phyloP scores from a whole-genome alignment of 2,113 vertebrate species.

The Serilophus lunatus region DNA sequence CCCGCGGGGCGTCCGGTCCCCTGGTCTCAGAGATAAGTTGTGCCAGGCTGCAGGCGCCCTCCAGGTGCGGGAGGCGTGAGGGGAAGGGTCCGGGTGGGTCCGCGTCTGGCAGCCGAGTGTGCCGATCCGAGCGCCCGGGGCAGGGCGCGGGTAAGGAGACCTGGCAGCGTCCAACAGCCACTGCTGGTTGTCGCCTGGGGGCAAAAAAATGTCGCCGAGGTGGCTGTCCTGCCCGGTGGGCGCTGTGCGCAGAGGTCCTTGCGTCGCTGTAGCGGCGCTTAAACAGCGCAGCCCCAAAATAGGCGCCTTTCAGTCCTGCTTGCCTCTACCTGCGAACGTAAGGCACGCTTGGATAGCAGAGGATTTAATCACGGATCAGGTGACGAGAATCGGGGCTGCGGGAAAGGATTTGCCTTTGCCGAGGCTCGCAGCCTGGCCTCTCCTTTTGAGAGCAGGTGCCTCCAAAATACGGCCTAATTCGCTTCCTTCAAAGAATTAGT shows the following conservation, averaged over 20 bases:
- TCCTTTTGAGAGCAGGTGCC: not conserved
- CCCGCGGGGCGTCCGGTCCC: too few relatives aligned
- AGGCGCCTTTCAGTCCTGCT: not conserved
- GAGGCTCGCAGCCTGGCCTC: not conserved
- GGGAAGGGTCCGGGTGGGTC: rapidly evolving
- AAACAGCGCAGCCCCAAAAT: not conserved
- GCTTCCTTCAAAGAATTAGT: not conserved
- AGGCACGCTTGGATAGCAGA: not conserved
- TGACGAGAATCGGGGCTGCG: not conserved
- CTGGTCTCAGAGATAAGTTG: not conserved
- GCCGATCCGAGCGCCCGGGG: not conserved
- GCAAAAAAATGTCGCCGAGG: not conserved
- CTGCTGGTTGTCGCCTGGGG: not conserved
- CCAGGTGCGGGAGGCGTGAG: not conserved
- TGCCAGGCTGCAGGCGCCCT: not conserved
- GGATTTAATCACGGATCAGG: not conserved
- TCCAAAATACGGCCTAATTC: not conserved
- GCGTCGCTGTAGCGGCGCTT: not conserved
- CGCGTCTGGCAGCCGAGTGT: not conserved
- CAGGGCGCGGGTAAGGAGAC: not conserved
- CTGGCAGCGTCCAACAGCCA: not conserved
- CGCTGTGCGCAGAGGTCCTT: not conserved
- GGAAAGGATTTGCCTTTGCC: not conserved
- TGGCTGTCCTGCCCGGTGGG: not conserved
- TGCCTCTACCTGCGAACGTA: not conserved